These are phyloP conservation scores for Lacanobia wlatinum DNA, from an alignment of 2,888 invertebrate species.

Conservation along the genomic window DNA sequence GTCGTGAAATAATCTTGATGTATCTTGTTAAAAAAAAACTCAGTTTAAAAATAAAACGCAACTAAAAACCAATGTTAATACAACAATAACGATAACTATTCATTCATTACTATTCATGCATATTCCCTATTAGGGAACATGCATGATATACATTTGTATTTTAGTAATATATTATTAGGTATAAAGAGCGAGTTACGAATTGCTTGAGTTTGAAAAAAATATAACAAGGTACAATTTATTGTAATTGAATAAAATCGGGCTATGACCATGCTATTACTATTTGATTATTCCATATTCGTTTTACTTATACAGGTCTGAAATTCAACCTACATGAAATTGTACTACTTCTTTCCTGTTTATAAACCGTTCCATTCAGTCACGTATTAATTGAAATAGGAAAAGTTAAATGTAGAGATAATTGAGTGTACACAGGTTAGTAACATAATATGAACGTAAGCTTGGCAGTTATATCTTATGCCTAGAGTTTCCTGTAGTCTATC, in stretches of 20 bases:
- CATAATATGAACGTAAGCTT: not conserved
- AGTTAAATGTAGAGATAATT: conserved; percentile 1
- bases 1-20: too few species aligned
- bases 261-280: too few species aligned
- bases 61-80: too few species aligned
- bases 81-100: too few species aligned
- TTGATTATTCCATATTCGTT: not conserved
- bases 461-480: not conserved
- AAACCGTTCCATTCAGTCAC: conserved; percentile 15
- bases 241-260: too few species aligned
- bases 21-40: too few species aligned
- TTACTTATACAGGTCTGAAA: not conserved
- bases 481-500: not conserved
- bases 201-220: not conserved
- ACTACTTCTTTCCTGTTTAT: conserved; percentile 17
- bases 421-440: not conserved
- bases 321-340: not conserved
- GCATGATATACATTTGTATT: too few species aligned
- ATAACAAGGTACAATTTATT: too few species aligned
- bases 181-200: not conserved
- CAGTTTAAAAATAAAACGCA: too few species aligned
- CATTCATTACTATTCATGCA: too few species aligned
- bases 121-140: too few species aligned
- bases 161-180: not conserved
- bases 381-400: conserved; percentile 1